Evolutionary conservation across 2,888 invertebrate genomes (phyloP).

Genomic region (Sinelater perroti): DNA sequence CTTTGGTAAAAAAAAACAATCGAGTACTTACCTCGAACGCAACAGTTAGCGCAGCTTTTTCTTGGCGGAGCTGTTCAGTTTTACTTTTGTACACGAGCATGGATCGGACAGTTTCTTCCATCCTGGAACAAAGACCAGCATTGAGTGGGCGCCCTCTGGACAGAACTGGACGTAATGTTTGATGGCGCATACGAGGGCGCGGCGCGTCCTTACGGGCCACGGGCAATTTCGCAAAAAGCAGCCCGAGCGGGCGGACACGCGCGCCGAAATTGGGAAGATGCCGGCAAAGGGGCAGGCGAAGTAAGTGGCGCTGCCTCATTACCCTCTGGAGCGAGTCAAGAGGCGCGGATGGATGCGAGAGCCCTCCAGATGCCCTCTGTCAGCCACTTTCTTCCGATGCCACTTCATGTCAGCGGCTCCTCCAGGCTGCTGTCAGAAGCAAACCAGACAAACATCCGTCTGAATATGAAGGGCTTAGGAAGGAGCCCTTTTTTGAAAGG

Average conservation of each 20-base stretch:
- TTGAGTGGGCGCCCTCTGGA: too few relatives aligned
- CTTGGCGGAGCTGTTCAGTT: constrained; percentile 78
- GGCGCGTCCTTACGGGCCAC: neutral
- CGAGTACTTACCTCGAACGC: constrained; percentile 73
- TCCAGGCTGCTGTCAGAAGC: constrained; percentile 21
- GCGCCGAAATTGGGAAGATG: constrained; percentile 6
- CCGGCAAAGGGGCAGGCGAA: constrained; percentile 12
- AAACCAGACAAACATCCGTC: neutral
- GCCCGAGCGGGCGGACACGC: neutral
- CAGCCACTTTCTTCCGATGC: constrained; percentile 44
- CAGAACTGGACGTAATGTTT: too few relatives aligned
- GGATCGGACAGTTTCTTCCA: constrained; percentile 80
- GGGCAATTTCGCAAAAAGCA: neutral
- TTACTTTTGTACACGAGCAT: constrained; percentile 78
- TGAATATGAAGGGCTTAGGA: too few relatives aligned
- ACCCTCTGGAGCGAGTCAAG: constrained; percentile 38
- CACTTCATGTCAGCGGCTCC: constrained; percentile 41
- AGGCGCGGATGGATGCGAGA: constrained; percentile 43
- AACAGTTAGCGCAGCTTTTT: constrained; percentile 74
- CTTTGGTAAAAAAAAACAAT: neutral
- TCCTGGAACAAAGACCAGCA: constrained; percentile 64
- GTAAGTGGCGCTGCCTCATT: constrained; percentile 32
- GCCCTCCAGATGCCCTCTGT: constrained; percentile 42
- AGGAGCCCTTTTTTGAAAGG: too few relatives aligned
- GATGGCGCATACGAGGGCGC: too few relatives aligned